Evolutionary conservation across 2,888 invertebrate genomes (phyloP), one percentile per base, ranked within the genome.

Genomic region (Phalera bucephala): DNA sequence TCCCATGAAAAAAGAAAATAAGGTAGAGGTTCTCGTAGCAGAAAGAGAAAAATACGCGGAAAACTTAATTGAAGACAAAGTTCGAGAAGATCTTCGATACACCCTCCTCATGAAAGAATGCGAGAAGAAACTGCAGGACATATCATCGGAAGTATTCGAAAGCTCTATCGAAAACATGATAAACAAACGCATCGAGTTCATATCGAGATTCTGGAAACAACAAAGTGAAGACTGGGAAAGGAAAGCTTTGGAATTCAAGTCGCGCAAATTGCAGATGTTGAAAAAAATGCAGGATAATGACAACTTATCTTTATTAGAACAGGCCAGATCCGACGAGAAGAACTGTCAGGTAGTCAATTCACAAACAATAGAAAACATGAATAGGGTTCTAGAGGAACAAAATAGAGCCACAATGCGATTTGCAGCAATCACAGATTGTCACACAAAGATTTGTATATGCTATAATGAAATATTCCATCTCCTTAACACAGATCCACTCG

Each of bases 361-460:
- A 52, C 72, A 84, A 40, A 80, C 80, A 11, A 72, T 86, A 41
- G 88, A 90, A 44, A 84, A 90, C 33, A 89, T 90, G 79, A 85
- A 90, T 38, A 81, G 72, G 48, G 82, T 91, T 52, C 69, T 90
- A 38, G 90, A 91, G 53, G 81, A 91, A 57, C 85, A 91, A 59
- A 86, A 85, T 34, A 87, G 76, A 59, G 85, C 84, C 0, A 76
- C 79, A 3, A 74, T 75, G 3, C 64, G 83, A 31, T 82, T 92
- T 48, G 91, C 92, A n/a, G 80, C 88, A 0, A 90, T 93, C 10
- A 88, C 90, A 14, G 84, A 90, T 26, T 91, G 91, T 48, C 92
- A 93, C 47, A 80, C 84, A 0, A 91, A 90, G 54, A 92, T 93
- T 52, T 85, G 85, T 33, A 62, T 66, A n/a, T 79, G 87, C 44